These are phyloP conservation scores for Phacellophora camtschatica DNA, from an alignment of 30 jellyfish, hydroid and myxozoan genomes.

Conservation along the genomic window DNA sequence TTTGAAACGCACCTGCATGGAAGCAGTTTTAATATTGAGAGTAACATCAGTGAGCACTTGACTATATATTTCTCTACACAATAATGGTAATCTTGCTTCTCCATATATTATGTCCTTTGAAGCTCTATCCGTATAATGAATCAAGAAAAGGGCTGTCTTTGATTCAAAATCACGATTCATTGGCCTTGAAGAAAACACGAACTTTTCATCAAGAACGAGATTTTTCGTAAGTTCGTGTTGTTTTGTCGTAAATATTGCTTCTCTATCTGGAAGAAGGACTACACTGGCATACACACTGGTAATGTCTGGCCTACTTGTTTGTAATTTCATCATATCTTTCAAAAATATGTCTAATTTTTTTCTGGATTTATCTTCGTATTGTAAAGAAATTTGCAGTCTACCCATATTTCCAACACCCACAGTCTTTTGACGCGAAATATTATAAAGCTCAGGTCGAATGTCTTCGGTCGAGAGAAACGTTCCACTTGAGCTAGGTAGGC, in stretches of 20 bases:
- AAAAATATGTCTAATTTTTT: slow-evolving; percentile 39
- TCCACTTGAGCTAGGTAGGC: background rate
- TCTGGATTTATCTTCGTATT: slow-evolving; percentile 78
- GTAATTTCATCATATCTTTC: slow-evolving; percentile 42
- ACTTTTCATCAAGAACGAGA: slow-evolving; percentile 59
- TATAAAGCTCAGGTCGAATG: slow-evolving; percentile 70
- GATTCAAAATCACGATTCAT: slow-evolving; percentile 95
- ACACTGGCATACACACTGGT: slow-evolving; percentile 46
- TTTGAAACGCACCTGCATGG: slow-evolving; percentile 61
- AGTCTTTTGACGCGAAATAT: slow-evolving; percentile 58
- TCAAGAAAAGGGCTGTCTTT: slow-evolving; percentile 45
- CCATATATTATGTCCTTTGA: slow-evolving; percentile 70
- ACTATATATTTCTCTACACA: slow-evolving; percentile 84
- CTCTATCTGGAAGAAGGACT: slow-evolving; percentile 85
- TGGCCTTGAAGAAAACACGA: slow-evolving; percentile 80
- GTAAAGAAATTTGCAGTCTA: slow-evolving; percentile 68
- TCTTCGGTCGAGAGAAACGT: slow-evolving; percentile 20
- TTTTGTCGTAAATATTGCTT: slow-evolving; percentile 51
- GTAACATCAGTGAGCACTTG: slow-evolving; percentile 82
- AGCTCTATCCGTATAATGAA: slow-evolving; percentile 68
- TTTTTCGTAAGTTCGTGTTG: background rate
- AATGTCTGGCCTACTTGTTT: slow-evolving; percentile 55
- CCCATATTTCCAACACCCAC: slow-evolving; percentile 86
- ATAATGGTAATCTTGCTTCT: slow-evolving; percentile 82
- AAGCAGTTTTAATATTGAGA: slow-evolving; percentile 56